Base-by-base conservation (phyloP, 2,888 invertebrate species). In the Stenolophus ochropezus region DNA sequence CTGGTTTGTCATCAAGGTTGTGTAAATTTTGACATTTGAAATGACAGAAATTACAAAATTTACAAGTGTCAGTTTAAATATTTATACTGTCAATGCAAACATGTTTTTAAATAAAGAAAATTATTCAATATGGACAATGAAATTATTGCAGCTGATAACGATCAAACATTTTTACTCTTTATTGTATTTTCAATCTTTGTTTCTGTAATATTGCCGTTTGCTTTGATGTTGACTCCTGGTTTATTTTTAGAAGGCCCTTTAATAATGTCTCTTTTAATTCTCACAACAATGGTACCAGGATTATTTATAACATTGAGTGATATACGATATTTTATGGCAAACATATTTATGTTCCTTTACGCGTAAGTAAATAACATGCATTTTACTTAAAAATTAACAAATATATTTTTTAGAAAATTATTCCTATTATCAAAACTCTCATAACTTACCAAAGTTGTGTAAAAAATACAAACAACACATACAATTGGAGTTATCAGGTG, bases 381-480 rank as follows among this genome's bases (percentile, higher is more conserved):
- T 77, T 33, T 61, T 56, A 21, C 11, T 76, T n/a, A 56, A 18
- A 14, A 77, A 21, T 56, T 53, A 3, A 21, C 23, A 53, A 11
- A 20, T 53, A 51, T 69, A 27, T 79, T 79, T 73, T 80, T 75
- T 49, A 79, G 76, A 78, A 71, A 58, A 56, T 73, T 71, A 16
- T 71, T 18, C 8, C n/a, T 77, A 25, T 25, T 69, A 16, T 11
- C 65, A 65, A 82, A 82, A 23, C 20, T 82, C 20, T 6, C 2
- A 47, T 21, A 73, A 91, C 94, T 93, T 90, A 96, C 96, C 88
- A 96, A 88, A 82, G 96, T 95, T 0, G 97, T 98, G 89, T 98
- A 98, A 90, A 97, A 96, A 84, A 96, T 97, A 90, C 96, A 96
- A n/a, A 96, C 95, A 47, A 94, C 89, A 88, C 96, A 96, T 1